Evolutionary conservation across 92 coral and sea anemone genomes (phyloP), one percentile per base, ranked within the genome.

Genomic region (Parazoanthus atlanticus): DNA sequence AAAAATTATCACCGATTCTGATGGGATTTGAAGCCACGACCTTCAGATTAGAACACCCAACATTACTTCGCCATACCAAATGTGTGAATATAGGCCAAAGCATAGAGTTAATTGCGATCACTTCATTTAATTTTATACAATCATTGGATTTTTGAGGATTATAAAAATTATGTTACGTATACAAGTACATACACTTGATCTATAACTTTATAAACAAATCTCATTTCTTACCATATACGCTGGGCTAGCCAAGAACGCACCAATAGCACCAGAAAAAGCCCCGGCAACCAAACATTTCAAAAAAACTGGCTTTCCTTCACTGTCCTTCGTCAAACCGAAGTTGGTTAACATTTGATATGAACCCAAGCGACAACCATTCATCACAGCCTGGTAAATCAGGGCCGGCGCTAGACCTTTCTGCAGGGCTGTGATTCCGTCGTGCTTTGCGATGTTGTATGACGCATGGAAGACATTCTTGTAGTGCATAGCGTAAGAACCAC

Each of bases 381-480:
- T 97, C 5, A 95, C 92, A 8, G 98, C 94, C 78, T 97, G 99
- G 80, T 97, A 97, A 25, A 85, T 76, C 43, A 97, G 84, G 69
- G 96, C 98, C 6, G 99, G 99, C 9, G 79, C 91, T 12, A 97
- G 92, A 13, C 99, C 99, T 82, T 96, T 97, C 92, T 97, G 99
- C 54, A 97, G 78, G 7, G 99, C 95, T 67, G 93, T 82, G 21
- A 95, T 79, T 31, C 99, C 99, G 84, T 97, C 99, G 81, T 90
- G 92, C n/a, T 90, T 89, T 58, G 94, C 98, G 69, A 97, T 94
- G 32, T 98, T 95, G 58, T 91, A 97, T 29, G 94, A 95, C 6
- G 97, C 99, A 77, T 97, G 97, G 82, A 97, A 95, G 23, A 89
- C 99, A 76, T 97, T 94, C 49, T 89, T 87, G 90, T 97, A 97